Percentiles rank a stretch among this genome's conserved stretches.
These are phyloP conservation scores for Hyperoplus lanceolatus DNA, from an alignment of 2,797 vertebrate species.

Conservation along the genomic window DNA sequence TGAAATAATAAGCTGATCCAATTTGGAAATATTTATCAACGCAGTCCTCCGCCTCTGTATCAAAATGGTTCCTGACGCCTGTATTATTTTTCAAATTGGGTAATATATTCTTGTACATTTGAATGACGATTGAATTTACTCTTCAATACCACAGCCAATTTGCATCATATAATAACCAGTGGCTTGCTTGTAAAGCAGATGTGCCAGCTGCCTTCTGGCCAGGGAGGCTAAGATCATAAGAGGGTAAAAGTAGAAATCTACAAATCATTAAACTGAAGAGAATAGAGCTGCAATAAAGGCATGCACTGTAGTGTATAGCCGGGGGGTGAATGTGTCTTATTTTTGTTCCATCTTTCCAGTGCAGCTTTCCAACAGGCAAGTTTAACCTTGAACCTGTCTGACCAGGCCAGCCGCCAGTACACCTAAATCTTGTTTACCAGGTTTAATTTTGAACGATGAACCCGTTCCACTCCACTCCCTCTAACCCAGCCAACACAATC, in stretches of 20 bases:
- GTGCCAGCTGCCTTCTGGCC: conserved; percentile 49
- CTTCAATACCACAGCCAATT: conserved; percentile 75
- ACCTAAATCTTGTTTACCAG: conserved; percentile 59
- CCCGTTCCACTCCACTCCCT: conserved; percentile 15
- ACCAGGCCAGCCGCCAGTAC: conserved; percentile 38
- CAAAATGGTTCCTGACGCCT: conserved; percentile 76
- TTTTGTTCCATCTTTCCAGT: conserved; percentile 47
- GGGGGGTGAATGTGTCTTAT: conserved; percentile 32
- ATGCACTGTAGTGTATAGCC: conserved; percentile 22
- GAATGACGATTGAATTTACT: conserved; percentile 77
- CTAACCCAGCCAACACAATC: conserved; percentile 20
- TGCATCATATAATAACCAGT: conserved; percentile 73
- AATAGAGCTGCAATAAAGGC: conserved; percentile 35
- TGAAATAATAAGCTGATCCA: conserved; percentile 86
- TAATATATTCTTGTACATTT: conserved; percentile 82
- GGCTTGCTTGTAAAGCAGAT: conserved; percentile 59
- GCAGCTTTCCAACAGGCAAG: conserved; percentile 49
- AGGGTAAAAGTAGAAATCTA: conserved; percentile 62
- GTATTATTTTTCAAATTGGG: conserved; percentile 77
- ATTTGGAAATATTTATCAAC: conserved; percentile 87
- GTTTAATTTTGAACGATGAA: conserved; percentile 57
- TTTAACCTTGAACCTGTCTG: conserved; percentile 62
- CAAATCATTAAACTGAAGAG: conserved; percentile 59
- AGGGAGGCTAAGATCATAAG: conserved; percentile 50
- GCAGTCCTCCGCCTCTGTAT: conserved; percentile 74